These are phyloP conservation scores for Emys orbicularis DNA, from an alignment of 2,797 vertebrate species.

Conservation along the genomic window DNA sequence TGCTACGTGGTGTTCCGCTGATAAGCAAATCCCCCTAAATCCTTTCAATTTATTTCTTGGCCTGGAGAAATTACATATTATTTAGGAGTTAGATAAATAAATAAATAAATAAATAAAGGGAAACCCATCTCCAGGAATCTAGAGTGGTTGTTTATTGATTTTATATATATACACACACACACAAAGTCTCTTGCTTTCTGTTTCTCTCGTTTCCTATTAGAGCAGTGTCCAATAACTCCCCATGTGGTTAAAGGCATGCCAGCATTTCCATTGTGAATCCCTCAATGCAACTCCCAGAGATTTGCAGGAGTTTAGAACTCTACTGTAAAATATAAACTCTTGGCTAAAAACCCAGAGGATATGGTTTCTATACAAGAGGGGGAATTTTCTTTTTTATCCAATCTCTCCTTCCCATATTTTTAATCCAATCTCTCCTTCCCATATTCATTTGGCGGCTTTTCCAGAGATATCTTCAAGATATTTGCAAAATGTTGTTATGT, in stretches of 20 bases:
- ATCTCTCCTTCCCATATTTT: background rate
- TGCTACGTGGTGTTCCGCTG: constrained; percentile 83
- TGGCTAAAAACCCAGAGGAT: constrained; percentile 21
- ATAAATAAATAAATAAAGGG: constrained; percentile 32
- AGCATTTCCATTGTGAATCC: background rate
- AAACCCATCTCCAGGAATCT: constrained; percentile 71
- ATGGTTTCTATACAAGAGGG: background rate
- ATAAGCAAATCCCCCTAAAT: constrained; percentile 91
- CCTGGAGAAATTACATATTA: constrained; percentile 85
- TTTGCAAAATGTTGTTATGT: background rate
- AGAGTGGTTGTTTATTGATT: constrained; percentile 76
- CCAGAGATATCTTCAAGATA: background rate
- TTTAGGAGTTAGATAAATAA: constrained; percentile 79
- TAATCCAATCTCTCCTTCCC: background rate
- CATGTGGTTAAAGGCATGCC: background rate
- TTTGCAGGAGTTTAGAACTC: constrained; percentile 28
- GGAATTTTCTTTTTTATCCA: background rate
- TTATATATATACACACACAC: constrained; percentile 3
- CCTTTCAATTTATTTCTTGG: constrained; percentile 88
- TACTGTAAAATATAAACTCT: constrained; percentile 2
- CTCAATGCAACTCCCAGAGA: constrained; percentile 3
- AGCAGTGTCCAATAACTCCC: background rate
- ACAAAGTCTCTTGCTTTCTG: background rate
- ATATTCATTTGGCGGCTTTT: background rate
- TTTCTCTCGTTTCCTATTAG: background rate